phyloP scores from a whole-genome alignment of 2,888 invertebrate genomes.

The Parthenolecanium corni region DNA sequence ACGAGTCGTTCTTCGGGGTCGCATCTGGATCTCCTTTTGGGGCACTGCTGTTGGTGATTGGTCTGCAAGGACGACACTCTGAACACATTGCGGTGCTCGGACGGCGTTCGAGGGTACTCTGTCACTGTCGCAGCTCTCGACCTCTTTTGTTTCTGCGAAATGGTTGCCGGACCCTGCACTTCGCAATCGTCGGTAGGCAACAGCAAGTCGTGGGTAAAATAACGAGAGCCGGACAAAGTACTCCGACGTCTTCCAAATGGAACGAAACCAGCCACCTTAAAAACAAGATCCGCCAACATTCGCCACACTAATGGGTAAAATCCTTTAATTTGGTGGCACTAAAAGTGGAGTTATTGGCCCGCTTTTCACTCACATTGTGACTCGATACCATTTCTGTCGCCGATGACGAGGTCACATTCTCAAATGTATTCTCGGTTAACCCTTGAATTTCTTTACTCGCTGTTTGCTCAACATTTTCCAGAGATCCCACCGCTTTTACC shows the following conservation, averaged over 20 bases:
- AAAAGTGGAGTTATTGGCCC: too few species aligned
- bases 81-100: slow-evolving; percentile 11
- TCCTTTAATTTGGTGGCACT: too few species aligned
- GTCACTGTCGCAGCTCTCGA: slow-evolving; percentile 24
- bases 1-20: neutral
- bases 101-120: slow-evolving; percentile 7
- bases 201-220: slow-evolving; percentile 51
- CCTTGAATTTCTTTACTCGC: slow-evolving; percentile 12
- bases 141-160: slow-evolving; percentile 15
- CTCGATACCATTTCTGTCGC: too few species aligned
- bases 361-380: too few species aligned
- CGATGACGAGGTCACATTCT: too few species aligned
- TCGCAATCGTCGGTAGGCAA: slow-evolving; percentile 49
- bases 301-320: too few species aligned
- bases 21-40: slow-evolving; percentile 1
- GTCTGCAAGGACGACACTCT: slow-evolving; percentile 19
- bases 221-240: slow-evolving; percentile 45
- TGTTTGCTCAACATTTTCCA: neutral
- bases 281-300: neutral
- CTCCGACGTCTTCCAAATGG: slow-evolving; percentile 43
- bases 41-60: slow-evolving; percentile 5
- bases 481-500: slow-evolving; percentile 8
- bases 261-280: slow-evolving; percentile 34
- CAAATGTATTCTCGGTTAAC: neutral
- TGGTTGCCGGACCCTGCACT: slow-evolving; percentile 36